Base-by-base conservation (phyloP, 2,888 invertebrate genomes). In the Dryocosmus kuriphilus region DNA sequence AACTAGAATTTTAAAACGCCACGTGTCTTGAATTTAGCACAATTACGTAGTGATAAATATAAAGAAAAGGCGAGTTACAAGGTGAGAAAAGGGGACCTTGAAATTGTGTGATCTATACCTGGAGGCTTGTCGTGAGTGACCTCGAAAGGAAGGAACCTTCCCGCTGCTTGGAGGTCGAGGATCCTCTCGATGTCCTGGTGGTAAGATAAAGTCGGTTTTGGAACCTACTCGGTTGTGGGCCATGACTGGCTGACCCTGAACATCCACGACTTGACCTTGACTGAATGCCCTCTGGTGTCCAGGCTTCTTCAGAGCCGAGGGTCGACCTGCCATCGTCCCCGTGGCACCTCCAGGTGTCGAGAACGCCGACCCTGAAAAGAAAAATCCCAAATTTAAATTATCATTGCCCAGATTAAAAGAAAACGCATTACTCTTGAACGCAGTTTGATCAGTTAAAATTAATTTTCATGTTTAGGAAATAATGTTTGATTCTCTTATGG, bases 201-300 rank as follows among this genome's bases (percentile, higher is more conserved):
- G 97, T 80, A 97, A 92, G 84, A 97, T 97, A 89, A 97, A 97
- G 89, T 97, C 97, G 1, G 97, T 97, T 90, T 96, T 96, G 81
- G 97, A 97, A 79, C 96, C 96, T 35, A 96, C 95, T 71, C 97
- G 94, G 90, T 95, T 96, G 93, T 97, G 97, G 0, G 96, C 96
- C 14, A 86, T 83, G 78, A 87, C 88, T 79, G 84, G 81, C 80
- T 83, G 84, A 75, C 83, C 81, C 85, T 92, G 81, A 90, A 93
- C 93, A 85, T 96, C 96, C 78, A 95, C 94, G 81, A 97, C 97
- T 92, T 97, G 97, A 0, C 97, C 97, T 88, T 97, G 97, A 8
- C 97, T 97, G 87, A 97, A 95, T 74, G 97, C 97, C 79, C 97
- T 94, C 90, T 96, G 96, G 89, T 97, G 97, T 2, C 97, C 94